Percentiles rank a stretch among this genome's conserved stretches.
phyloP scores from a whole-genome alignment of 1,140 invertebrate species.

The Bombus cullumanus region DNA sequence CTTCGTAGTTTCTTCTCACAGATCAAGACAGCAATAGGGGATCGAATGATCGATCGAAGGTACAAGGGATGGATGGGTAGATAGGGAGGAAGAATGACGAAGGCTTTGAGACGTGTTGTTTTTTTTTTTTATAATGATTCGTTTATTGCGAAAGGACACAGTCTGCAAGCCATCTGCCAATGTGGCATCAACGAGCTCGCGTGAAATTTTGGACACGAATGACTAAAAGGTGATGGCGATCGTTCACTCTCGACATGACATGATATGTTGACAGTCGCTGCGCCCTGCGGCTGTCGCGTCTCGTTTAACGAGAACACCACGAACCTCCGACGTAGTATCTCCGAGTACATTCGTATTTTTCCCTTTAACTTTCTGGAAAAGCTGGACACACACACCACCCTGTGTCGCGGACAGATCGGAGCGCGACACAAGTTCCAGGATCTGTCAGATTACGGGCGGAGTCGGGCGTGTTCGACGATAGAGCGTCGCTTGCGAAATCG shows the following conservation, averaged over 20 bases:
- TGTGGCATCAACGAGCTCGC: slow-evolving; percentile 76
- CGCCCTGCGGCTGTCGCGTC: slow-evolving; percentile 37
- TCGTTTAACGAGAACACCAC: background rate
- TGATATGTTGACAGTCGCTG: slow-evolving; percentile 76
- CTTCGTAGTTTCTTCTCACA: background rate
- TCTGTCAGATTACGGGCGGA: slow-evolving; percentile 68
- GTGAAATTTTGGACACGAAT: slow-evolving; percentile 80
- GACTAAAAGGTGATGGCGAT: slow-evolving; percentile 82
- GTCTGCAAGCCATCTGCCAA: slow-evolving; percentile 77
- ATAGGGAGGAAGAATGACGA: slow-evolving; percentile 3
- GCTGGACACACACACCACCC: background rate
- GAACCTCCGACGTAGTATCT: background rate
- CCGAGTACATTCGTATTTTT: background rate
- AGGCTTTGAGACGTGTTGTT: background rate
- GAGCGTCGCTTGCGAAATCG: no score
- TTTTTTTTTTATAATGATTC: slow-evolving; percentile 80
- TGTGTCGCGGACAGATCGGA: slow-evolving; percentile 50
- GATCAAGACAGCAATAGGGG: background rate
- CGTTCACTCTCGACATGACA: slow-evolving; percentile 79
- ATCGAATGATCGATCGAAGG: slow-evolving; percentile 15
- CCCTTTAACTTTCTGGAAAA: background rate
- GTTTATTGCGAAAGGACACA: slow-evolving; percentile 83
- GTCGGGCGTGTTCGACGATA: background rate
- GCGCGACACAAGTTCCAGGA: slow-evolving; percentile 69
- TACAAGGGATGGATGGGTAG: background rate